Evolutionary conservation across 2,888 invertebrate species (phyloP).

Genomic region (Tenthredo livida): DNA sequence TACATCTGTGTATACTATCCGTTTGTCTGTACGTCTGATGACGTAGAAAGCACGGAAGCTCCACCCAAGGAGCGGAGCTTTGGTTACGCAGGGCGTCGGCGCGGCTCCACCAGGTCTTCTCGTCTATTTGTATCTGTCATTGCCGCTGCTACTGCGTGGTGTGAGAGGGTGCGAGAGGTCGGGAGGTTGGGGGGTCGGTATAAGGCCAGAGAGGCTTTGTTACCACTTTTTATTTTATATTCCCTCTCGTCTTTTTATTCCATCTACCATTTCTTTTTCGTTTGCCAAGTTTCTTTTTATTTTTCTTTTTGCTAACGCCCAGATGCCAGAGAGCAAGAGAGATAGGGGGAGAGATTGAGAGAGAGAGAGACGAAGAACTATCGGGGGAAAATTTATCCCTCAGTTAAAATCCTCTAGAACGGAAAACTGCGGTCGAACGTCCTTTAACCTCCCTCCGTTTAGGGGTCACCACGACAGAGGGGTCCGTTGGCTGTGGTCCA

Average conservation of each 20-base stretch:
- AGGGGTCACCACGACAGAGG: constrained; percentile 55
- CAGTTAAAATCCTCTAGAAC: constrained; percentile 16
- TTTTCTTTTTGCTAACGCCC: constrained; percentile 7
- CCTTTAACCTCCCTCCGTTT: constrained; percentile 31
- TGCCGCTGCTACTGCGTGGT: constrained; percentile 22
- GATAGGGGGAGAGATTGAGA: neutral
- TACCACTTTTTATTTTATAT: constrained; percentile 25
- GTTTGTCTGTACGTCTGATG: constrained; percentile 76
- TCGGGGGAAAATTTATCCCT: constrained; percentile 15
- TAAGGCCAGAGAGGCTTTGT: constrained; percentile 47
- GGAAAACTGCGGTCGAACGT: constrained; percentile 40
- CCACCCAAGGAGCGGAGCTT: constrained; percentile 71
- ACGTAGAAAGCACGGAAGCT: constrained; percentile 72
- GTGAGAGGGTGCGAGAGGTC: neutral
- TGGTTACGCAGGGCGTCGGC: constrained; percentile 46
- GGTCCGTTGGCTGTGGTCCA: constrained; percentile 71
- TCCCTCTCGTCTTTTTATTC: constrained; percentile 16
- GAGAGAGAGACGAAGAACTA: neutral
- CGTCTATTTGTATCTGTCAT: constrained; percentile 52
- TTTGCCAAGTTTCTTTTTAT: neutral
- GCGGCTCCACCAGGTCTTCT: constrained; percentile 49
- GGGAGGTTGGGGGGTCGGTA: neutral
- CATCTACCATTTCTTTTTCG: constrained; percentile 19
- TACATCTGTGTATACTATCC: constrained; percentile 70
- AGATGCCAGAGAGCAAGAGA: neutral